These are phyloP conservation scores for Scartelaos histophorus DNA, from an alignment of 2,113 vertebrate genomes.

Conservation along the genomic window DNA sequence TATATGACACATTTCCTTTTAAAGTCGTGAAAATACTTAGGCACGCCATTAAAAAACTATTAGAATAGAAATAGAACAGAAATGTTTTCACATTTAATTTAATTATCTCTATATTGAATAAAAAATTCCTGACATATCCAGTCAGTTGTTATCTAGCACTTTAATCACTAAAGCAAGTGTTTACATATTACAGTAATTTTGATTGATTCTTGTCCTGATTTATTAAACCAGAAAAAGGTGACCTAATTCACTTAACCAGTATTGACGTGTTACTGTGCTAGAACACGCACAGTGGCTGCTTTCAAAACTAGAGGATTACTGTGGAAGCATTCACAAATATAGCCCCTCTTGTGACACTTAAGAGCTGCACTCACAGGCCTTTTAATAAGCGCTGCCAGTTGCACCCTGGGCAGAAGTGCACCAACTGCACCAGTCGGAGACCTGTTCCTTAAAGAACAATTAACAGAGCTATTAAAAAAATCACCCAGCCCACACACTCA, in stretches of 20 bases:
- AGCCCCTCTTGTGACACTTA: conserved; percentile 52
- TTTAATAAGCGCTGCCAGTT: conserved; percentile 50
- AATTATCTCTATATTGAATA: not conserved
- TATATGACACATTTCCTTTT: not conserved
- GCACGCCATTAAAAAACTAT: not conserved
- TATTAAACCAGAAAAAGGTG: conserved; percentile 2
- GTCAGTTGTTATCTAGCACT: not conserved
- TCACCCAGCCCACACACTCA: conserved; percentile 75
- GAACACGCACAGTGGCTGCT: conserved; percentile 7
- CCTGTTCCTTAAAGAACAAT: conserved; percentile 78
- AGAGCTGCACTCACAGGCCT: conserved; percentile 41
- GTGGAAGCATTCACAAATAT: conserved; percentile 47
- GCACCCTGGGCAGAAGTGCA: conserved; percentile 49
- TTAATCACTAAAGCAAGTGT: not conserved
- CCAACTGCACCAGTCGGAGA: conserved; percentile 52
- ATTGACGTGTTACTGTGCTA: not conserved
- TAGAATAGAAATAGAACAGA: not conserved
- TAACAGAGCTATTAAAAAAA: conserved; percentile 75
- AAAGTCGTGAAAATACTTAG: not conserved
- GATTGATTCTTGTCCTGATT: not conserved
- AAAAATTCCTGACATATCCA: not conserved
- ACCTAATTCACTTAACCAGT: not conserved
- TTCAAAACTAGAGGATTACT: conserved; percentile 30
- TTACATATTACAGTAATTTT: not conserved
- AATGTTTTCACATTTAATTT: not conserved